A percentile compares a stretch with the other conserved stretches of the same genome.
Evolutionary conservation across 2,797 vertebrate genomes (phyloP).

Genomic region (Tenualosa ilisha): DNA sequence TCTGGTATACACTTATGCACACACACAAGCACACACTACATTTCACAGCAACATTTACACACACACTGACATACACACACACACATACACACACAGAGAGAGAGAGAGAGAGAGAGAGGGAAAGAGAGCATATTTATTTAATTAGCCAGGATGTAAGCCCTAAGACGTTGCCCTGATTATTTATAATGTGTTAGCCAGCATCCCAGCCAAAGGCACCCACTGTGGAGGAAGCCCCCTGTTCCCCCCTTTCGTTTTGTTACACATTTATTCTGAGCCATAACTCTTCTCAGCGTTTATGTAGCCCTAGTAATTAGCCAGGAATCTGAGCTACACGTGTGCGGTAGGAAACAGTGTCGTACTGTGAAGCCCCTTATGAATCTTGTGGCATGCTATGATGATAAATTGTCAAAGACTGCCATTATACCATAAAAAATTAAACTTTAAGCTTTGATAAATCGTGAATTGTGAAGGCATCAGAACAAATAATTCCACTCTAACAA

Average conservation of each 20-base stretch:
- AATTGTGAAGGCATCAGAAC: no score
- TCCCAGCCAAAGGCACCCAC: conserved; percentile 54
- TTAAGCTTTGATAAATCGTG: no score
- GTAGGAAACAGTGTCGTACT: conserved; percentile 50
- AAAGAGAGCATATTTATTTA: conserved; percentile 65
- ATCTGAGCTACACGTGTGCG: conserved; percentile 56
- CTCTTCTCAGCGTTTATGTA: conserved; percentile 58
- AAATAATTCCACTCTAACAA: no score
- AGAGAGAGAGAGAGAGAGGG: not conserved
- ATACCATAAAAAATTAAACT: no score
- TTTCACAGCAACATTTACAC: not conserved
- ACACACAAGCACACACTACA: conserved; percentile 41
- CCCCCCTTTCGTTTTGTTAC: conserved; percentile 43
- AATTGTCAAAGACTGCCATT: not conserved
- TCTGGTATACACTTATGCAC: conserved; percentile 59
- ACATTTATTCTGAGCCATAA: conserved; percentile 58
- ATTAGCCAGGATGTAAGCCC: conserved; percentile 73
- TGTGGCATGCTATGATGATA: conserved; percentile 30
- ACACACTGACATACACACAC: not conserved
- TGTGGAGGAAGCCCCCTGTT: conserved; percentile 59
- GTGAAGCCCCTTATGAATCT: conserved; percentile 40
- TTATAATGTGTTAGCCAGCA: conserved; percentile 71
- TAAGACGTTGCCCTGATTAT: conserved; percentile 69
- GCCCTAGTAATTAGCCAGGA: conserved; percentile 62
- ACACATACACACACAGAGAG: conserved; percentile 38